A percentile compares a stretch with the other conserved stretches of the same genome.
Conservation (phyloP, 2,113 vertebrate genomes). For the Gallinago media region DNA sequence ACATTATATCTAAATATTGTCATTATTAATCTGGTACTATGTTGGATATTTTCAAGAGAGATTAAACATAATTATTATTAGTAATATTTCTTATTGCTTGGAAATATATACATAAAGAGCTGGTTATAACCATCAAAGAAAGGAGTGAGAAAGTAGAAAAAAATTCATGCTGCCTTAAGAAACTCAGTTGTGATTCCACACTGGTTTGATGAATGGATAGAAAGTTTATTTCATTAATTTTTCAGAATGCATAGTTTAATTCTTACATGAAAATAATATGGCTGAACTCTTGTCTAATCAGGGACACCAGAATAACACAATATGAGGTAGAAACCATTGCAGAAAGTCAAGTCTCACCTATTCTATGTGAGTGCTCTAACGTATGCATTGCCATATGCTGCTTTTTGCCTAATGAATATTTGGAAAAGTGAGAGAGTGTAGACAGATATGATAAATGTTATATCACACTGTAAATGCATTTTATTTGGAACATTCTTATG, state of each 20-base stretch:
- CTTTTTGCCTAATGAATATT: not conserved
- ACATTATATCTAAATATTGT: not conserved
- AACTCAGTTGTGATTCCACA: not conserved
- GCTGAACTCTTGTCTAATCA: not conserved
- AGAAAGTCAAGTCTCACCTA: not conserved
- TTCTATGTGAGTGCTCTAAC: not conserved
- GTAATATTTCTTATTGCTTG: not conserved
- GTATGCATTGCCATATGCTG: not conserved
- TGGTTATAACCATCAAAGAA: not conserved
- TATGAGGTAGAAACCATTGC: not conserved
- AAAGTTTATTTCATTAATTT: not conserved
- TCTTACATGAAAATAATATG: slow-evolving; percentile 1
- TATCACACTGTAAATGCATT: not conserved
- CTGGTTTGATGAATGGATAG: not conserved
- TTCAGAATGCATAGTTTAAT: not conserved
- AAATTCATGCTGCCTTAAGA: slow-evolving; percentile 1
- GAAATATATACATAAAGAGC: not conserved
- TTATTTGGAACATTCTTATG: not conserved
- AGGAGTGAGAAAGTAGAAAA: not conserved
- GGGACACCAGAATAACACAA: not conserved
- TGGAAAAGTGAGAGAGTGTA: not conserved
- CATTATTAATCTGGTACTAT: not conserved
- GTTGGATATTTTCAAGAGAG: not conserved
- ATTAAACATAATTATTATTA: not conserved
- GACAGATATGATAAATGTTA: not conserved